A percentile compares a stretch with the other conserved stretches of the same genome.
Evolutionary conservation across 2,113 vertebrate species (phyloP).

Genomic region (Vanacampus margaritifer): DNA sequence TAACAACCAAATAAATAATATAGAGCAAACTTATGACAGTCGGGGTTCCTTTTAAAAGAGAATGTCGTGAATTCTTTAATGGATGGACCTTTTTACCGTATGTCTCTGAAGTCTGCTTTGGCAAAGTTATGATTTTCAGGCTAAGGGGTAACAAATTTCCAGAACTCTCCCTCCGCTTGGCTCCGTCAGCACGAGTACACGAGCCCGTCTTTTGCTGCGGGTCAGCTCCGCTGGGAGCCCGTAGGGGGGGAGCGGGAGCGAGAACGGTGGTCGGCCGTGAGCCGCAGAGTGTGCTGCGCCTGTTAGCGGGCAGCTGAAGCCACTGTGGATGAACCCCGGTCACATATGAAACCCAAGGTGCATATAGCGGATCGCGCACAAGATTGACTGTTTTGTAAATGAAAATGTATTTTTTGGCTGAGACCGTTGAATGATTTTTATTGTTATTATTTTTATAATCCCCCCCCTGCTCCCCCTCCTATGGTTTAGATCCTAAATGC

Average conservation of each 20-base stretch:
- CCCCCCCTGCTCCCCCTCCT: slow-evolving; percentile 67
- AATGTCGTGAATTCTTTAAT: background rate
- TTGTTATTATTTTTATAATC: slow-evolving; percentile 58
- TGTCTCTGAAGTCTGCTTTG: background rate
- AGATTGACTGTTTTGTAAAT: slow-evolving; percentile 81
- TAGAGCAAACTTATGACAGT: too few relatives aligned
- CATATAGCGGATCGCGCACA: slow-evolving; percentile 81
- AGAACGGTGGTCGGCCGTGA: slow-evolving; percentile 23
- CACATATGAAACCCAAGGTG: slow-evolving; percentile 82
- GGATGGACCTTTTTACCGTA: background rate
- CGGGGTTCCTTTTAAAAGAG: too few relatives aligned
- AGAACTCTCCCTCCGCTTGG: slow-evolving; percentile 11
- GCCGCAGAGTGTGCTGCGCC: slow-evolving; percentile 73
- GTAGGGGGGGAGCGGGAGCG: slow-evolving; percentile 7
- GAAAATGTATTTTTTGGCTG: slow-evolving; percentile 93
- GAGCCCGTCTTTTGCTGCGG: slow-evolving; percentile 5
- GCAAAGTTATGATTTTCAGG: background rate
- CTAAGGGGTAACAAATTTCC: background rate
- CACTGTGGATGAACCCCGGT: slow-evolving; percentile 50
- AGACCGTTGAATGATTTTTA: slow-evolving; percentile 55
- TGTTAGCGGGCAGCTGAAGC: slow-evolving; percentile 70
- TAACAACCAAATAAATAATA: too few relatives aligned
- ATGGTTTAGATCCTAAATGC: slow-evolving; percentile 67
- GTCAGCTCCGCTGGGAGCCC: slow-evolving; percentile 22
- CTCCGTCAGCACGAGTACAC: slow-evolving; percentile 7